A percentile compares a stretch with the other conserved stretches of the same genome.
phyloP scores from a whole-genome alignment of 30 jellyfish, hydroid and myxozoan genomes.

The Mastigias papua region DNA sequence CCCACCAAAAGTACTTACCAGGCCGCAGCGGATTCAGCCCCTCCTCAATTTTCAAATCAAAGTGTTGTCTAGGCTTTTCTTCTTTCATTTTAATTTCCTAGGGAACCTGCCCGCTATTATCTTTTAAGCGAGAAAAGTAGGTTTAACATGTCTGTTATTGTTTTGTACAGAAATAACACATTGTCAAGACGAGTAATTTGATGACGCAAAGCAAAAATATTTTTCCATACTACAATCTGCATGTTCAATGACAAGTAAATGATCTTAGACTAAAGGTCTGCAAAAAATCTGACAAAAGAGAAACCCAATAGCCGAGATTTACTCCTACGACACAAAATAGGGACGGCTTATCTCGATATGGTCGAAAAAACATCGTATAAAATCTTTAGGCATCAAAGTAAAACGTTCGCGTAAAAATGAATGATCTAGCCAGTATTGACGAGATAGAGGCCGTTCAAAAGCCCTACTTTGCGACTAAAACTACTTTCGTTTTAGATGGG shows the following conservation, averaged over 20 bases:
- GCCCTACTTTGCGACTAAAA: no score
- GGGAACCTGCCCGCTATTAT: background rate
- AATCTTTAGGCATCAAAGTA: no score
- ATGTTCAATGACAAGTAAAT: background rate
- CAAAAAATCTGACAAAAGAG: background rate
- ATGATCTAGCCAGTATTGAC: no score
- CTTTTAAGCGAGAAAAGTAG: background rate
- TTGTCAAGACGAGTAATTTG: background rate
- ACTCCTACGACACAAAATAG: no score
- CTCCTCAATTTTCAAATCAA: background rate
- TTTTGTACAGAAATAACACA: background rate
- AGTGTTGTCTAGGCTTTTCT: background rate
- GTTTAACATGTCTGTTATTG: background rate
- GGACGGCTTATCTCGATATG: no score
- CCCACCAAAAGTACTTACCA: background rate
- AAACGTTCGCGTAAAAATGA: no score
- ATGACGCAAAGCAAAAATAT: background rate
- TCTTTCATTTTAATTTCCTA: background rate
- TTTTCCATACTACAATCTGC: no score
- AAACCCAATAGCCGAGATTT: no score
- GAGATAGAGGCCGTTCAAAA: no score
- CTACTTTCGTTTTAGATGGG: no score
- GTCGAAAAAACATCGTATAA: no score
- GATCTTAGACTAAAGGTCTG: background rate
- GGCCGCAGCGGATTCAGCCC: background rate